phyloP scores from a whole-genome alignment of 2,888 invertebrate species.

The Autographa pulchrina region DNA sequence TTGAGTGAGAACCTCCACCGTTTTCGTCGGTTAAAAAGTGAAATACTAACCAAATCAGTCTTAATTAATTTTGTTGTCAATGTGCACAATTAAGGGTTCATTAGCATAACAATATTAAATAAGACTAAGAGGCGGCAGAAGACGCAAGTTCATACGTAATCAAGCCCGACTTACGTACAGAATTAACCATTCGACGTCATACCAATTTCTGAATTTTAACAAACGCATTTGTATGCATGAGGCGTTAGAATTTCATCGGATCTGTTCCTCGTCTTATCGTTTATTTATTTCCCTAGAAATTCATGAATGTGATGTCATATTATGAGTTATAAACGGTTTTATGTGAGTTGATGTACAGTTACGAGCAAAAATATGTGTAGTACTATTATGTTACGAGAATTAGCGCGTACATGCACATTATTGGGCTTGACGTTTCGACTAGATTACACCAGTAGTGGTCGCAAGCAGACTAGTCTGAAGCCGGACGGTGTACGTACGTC shows the following conservation, averaged over 20 bases:
- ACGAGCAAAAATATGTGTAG: too few relatives aligned
- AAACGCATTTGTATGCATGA: slow-evolving; percentile 78
- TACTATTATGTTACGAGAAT: too few relatives aligned
- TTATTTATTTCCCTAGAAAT: slow-evolving; percentile 73
- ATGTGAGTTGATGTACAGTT: slow-evolving; percentile 32
- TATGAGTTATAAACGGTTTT: slow-evolving; percentile 72
- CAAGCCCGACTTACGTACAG: slow-evolving; percentile 30
- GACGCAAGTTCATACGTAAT: slow-evolving; percentile 30
- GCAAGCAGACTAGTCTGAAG: too few relatives aligned
- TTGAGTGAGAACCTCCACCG: too few relatives aligned
- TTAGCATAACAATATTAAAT: not conserved
- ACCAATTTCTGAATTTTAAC: slow-evolving; percentile 73
- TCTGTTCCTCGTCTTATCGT: slow-evolving; percentile 64
- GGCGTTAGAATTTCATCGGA: slow-evolving; percentile 70
- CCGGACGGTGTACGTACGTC: too few relatives aligned
- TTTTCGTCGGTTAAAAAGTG: too few relatives aligned
- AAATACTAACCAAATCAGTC: not conserved
- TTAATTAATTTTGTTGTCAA: not conserved
- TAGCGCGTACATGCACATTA: too few relatives aligned
- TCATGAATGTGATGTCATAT: slow-evolving; percentile 70
- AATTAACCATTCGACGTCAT: slow-evolving; percentile 63
- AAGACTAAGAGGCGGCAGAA: slow-evolving; percentile 5
- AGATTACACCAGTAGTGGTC: too few relatives aligned
- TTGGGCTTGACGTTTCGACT: too few relatives aligned
- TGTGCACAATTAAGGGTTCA: not conserved